Evolutionary conservation across 2,888 invertebrate species (phyloP), one percentile per base, ranked within the genome.

Genomic region (Polydrusus cervinus): DNA sequence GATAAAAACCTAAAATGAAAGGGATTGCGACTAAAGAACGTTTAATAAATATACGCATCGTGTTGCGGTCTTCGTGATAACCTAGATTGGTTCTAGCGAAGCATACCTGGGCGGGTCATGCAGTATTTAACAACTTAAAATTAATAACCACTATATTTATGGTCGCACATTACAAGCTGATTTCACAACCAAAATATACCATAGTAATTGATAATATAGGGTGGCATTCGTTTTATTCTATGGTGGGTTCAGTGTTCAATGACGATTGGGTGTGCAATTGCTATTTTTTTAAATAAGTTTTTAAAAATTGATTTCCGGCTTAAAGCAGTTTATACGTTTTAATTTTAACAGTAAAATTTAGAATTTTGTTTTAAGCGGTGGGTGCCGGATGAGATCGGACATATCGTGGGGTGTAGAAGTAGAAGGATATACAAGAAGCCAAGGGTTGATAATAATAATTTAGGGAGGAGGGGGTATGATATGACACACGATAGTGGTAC

Each of bases 51-150:
- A 16, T 72, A 72, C 72, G 72, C 72, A 72, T 72, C 72, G 72
- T 72, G 72, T 72, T 65, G 60, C 71, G 60, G 66, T 72, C 64
- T 70, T 74, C 74, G 74, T 74, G 74, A 74, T 74, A 74, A 70
- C 74, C 74, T 71, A 74, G 74, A 70, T 74, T 70, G 74, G 60
- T 74, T 74, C 68, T 61, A 62, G 68, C 74, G 53, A 64, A 74
- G 74, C 68, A 34, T 69, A 69, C 70, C 61, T 74, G 66, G 74
- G 74, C 70, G 57, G 74, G 74, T 49, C 74, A 65, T 51, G 55
- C 69, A 71, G 55, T 69, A 55, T 69, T 72, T 70, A 74, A 64
- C 65, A 74, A 61, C 70, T 70, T 34, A 74, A 74, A 74, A 74
- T 74, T 74, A 64, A 70, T 70, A 74, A 70, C 74, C 70, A 65